These are phyloP conservation scores for Hiodon alosoides DNA, from an alignment of 2,113 vertebrate genomes.

Conservation along the genomic window DNA sequence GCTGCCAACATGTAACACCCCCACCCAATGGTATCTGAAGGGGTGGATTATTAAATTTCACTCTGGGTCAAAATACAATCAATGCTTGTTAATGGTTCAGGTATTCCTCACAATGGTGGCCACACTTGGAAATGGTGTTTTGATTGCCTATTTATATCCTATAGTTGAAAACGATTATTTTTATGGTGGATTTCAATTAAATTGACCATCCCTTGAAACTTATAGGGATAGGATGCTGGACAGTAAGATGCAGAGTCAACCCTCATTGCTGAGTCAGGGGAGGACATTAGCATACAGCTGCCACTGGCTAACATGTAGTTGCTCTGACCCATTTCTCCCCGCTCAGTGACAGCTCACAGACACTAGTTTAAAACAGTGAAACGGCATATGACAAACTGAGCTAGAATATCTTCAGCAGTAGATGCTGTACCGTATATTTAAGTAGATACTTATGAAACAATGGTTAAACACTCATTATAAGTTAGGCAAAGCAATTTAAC, in stretches of 20 bases:
- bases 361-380: background rate
- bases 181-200: too few relatives aligned
- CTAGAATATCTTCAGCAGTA: too few relatives aligned
- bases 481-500: too few relatives aligned
- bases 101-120: background rate
- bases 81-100: too few relatives aligned
- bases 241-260: constrained; percentile 35
- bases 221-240: background rate
- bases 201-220: background rate
- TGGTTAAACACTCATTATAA: too few relatives aligned
- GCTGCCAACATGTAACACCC: background rate
- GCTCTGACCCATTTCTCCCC: constrained; percentile 34
- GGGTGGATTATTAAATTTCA: background rate
- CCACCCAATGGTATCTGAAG: background rate
- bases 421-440: too few relatives aligned
- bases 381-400: too few relatives aligned
- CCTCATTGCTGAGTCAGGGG: constrained; percentile 57
- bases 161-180: too few relatives aligned
- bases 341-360: background rate
- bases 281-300: constrained; percentile 61
- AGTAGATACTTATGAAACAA: too few relatives aligned
- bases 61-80: too few relatives aligned
- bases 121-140: background rate
- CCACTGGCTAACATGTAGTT: constrained; percentile 48
- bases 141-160: too few relatives aligned